Base-by-base conservation (phyloP, 2,113 vertebrate genomes). In the Nyctibius bracteatus region DNA sequence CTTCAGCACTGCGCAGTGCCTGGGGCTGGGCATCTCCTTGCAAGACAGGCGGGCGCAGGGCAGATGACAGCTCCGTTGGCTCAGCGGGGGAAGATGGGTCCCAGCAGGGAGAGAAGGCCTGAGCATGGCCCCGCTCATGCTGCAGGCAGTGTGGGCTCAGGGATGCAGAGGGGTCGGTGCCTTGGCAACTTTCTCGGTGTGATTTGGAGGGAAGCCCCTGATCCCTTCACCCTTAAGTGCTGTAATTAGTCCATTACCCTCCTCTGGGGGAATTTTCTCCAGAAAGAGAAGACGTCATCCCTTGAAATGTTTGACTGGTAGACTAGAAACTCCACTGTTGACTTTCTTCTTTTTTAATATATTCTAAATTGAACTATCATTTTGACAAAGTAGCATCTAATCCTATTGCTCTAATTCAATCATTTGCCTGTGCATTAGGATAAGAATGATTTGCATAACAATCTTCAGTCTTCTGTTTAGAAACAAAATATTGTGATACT, bases 381-480 rank as follows among this genome's bases (percentile, higher is more conserved):
- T 77, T 96, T 92, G 72, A 57, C 81, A 88, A 95, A 81, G 92
- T 91, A 96, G 39, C 77, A 81, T 86, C 82, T 97, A 97, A 97
- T 96, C 79, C 82, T 91, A 85, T 95, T 93, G 74, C 78, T 94
- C 85, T 97, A 96, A 97, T 97, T 97, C 95, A 96, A 85, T 92
- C 92, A 96, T 95, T 95, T 97, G 93, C 89, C 93, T 96, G 91
- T 92, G 89, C 93, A 93, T 96, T 90, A 97, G 88, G 86, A 88
- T 96, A 96, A 97, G 81, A 86, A 96, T 28, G 33, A 92, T 95
- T 94, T 93, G 88, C 90, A 86, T 92, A 95, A 88, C 44, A 82
- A 47, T 12, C 21, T 77, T 94, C 80, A 94, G 81, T 92, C 90
- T 84, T 97, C 94, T 88, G 37, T 96, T 96, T 90, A 71, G 81